Percentiles rank a stretch among this genome's conserved stretches.
phyloP scores from a whole-genome alignment of 2,888 invertebrate genomes.

The Antheraea yamamai region DNA sequence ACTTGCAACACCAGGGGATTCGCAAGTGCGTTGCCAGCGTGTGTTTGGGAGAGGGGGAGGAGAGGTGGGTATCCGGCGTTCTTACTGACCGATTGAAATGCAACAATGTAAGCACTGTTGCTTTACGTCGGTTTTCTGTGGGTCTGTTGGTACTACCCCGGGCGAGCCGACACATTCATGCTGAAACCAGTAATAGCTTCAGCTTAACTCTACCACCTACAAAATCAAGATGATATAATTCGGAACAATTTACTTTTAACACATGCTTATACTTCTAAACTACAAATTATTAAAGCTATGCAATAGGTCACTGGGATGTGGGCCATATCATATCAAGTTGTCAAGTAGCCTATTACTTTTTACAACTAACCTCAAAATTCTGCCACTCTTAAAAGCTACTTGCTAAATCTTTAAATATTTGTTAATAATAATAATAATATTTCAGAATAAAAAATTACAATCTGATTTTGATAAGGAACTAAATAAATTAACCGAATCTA shows the following conservation, averaged over 20 bases:
- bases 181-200: no score
- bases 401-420: not conserved
- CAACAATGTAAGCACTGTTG: no score
- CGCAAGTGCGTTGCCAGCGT: no score
- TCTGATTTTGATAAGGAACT: conserved; percentile 61
- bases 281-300: not conserved
- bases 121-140: no score
- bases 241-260: not conserved
- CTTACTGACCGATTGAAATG: no score
- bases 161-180: no score
- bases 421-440: conserved; percentile 14
- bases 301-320: not conserved
- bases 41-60: no score
- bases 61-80: no score
- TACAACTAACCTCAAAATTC: not conserved
- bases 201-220: no score
- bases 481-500: conserved; percentile 59
- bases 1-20: no score
- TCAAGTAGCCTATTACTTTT: not conserved
- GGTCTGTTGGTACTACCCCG: no score
- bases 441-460: conserved; percentile 62
- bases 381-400: not conserved
- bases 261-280: not conserved
- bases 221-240: not conserved
- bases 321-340: not conserved